Base-by-base conservation (phyloP, 2,797 vertebrate genomes). In the Muscicapa comitata region DNA sequence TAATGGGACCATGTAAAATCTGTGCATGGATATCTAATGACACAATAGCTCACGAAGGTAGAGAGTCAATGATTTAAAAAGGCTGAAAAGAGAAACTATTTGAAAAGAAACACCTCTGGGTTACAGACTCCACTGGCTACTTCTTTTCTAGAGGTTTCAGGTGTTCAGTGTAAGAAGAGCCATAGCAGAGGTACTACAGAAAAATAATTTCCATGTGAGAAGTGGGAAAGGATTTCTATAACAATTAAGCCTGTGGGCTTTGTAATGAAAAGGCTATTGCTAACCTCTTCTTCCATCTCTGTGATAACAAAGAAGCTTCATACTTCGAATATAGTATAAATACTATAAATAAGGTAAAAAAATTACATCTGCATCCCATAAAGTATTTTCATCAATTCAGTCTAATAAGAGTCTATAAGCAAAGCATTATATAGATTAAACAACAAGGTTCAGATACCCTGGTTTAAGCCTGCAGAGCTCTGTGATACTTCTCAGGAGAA, bases 401-500 rank as follows among this genome's bases (percentile, higher is more conserved):
- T 76, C 62, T 94, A 91, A 92, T 16, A 81, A 75, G 26, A 84
- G 31, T 54, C 29, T 85, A 62, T 92, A 93, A 90, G 61, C 48
- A 93, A 94, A 95, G 57, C 42, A 77, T 90, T 88, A 87, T 18
- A 80, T 45, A 76, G 75, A 71, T 83, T 78, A 88, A 91, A 88
- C 68, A 91, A 89, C 58, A 95, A 90, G 79, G 65, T 89, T 66
- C 70, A 68, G 40, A 47, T 86, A 59, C 28, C 59, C 80, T 81
- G 43, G n/a, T 86, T 94, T 93, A 93, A 87, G 55, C 54, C 71
- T 91, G 58, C 26, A 61, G 77, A 93, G 57, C 67, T 92, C 79
- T 86, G 63, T 87, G 88, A 95, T 90, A 59, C 84, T 90, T 92
- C 95, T 88, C 88, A 70, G 61, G 89, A 95, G 94, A 96, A 96